Conservation (phyloP, 2,797 vertebrate genomes). For the Clamator glandarius region DNA sequence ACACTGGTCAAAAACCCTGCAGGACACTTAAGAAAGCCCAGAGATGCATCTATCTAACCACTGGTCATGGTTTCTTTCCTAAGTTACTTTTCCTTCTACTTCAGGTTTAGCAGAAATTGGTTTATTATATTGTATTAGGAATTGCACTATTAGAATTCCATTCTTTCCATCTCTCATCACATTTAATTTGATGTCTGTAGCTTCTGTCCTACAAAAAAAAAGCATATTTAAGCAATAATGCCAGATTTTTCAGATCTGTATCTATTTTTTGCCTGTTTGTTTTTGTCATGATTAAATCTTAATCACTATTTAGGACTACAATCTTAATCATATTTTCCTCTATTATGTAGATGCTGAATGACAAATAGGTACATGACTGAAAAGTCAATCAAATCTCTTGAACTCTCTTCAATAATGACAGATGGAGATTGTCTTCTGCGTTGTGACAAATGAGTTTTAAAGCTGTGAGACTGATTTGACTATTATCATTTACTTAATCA, state of each 20-base stretch:
- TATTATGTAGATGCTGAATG: not conserved
- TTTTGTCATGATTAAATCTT: not conserved
- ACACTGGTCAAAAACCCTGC: not conserved
- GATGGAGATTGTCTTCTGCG: not conserved
- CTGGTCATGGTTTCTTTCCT: not conserved
- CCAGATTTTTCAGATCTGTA: not conserved
- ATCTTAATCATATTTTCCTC: not conserved
- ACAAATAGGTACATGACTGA: not conserved
- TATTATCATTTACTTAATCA: not conserved
- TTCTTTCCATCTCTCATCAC: not conserved
- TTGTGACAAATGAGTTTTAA: conserved; percentile 4
- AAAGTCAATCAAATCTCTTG: not conserved
- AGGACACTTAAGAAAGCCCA: not conserved
- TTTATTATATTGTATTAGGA: too few relatives aligned
- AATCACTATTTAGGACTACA: not conserved
- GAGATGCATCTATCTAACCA: too few relatives aligned
- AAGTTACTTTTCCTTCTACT: not conserved
- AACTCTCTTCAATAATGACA: not conserved
- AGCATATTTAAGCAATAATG: not conserved
- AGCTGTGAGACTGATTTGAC: not conserved
- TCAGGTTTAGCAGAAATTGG: not conserved
- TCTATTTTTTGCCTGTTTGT: not conserved
- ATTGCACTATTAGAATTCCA: not conserved
- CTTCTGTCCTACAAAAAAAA: not conserved
- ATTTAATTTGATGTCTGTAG: not conserved